Conservation (phyloP, 2,888 invertebrate species). For the Thyatira batis region DNA sequence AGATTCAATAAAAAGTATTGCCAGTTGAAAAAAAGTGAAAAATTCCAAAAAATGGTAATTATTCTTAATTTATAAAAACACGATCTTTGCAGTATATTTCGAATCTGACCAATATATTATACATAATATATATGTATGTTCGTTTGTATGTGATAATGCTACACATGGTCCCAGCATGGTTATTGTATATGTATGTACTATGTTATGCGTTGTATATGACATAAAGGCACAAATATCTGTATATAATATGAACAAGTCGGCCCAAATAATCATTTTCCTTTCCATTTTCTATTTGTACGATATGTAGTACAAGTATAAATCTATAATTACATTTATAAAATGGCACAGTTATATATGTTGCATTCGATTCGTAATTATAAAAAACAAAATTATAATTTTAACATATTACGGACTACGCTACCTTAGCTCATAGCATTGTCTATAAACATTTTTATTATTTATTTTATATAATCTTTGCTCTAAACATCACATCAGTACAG, state of each 20-base stretch:
- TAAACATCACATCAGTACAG: constrained; percentile 77
- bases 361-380: constrained; percentile 55
- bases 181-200: not conserved
- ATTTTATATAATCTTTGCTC: constrained; percentile 69
- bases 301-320: constrained; percentile 45
- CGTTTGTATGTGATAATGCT: not conserved
- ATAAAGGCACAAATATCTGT: constrained; percentile 36
- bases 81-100: too few relatives aligned
- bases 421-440: constrained; percentile 19
- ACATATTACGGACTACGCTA: not conserved
- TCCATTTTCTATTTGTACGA: too few relatives aligned
- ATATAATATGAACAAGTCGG: constrained; percentile 25
- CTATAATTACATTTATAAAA: constrained; percentile 61
- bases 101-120: too few relatives aligned
- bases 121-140: not conserved
- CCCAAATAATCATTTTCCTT: constrained; percentile 30
- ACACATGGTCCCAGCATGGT: not conserved
- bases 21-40: too few relatives aligned
- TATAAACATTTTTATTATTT: constrained; percentile 45
- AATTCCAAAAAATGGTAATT: too few relatives aligned
- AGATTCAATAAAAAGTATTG: too few relatives aligned
- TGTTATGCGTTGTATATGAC: not conserved
- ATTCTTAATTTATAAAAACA: too few relatives aligned
- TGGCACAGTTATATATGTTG: constrained; percentile 75
- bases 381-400: constrained; percentile 30